Evolutionary conservation across 2,797 vertebrate genomes (phyloP).

Genomic region (Lindbergichthys nudifrons): DNA sequence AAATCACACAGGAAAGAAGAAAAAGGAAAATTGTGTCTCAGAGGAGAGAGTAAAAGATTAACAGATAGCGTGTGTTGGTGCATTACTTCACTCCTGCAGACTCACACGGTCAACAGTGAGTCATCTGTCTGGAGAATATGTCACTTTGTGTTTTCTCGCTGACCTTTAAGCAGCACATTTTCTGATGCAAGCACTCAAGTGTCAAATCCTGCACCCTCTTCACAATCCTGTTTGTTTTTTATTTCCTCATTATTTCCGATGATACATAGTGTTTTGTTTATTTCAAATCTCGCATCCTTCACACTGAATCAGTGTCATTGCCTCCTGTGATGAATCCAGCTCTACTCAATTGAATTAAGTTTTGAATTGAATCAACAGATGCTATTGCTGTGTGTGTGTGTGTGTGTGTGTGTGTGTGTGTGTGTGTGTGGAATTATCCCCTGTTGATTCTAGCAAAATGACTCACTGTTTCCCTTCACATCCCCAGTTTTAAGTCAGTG

Average conservation of each 20-base stretch:
- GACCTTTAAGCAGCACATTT: conserved; percentile 68
- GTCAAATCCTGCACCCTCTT: conserved; percentile 36
- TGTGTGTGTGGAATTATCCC: conserved; percentile 18
- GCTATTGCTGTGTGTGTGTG: not conserved
- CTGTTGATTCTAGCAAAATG: conserved; percentile 61
- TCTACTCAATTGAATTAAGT: conserved; percentile 45
- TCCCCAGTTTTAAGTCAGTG: conserved; percentile 42
- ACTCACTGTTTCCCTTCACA: conserved; percentile 61
- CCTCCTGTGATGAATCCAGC: conserved; percentile 46
- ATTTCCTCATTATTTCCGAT: conserved; percentile 34
- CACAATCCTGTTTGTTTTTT: conserved; percentile 31
- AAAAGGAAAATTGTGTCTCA: conserved; percentile 1
- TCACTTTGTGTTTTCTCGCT: conserved; percentile 63
- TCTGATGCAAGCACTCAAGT: conserved; percentile 41
- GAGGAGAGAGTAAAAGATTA: conserved; percentile 17
- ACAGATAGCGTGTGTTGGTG: conserved; percentile 34
- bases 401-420: too few relatives aligned
- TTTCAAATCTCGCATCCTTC: conserved; percentile 41
- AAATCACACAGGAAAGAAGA: conserved; percentile 3
- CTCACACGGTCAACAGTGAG: conserved; percentile 54
- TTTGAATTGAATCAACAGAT: conserved; percentile 62
- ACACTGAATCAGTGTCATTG: conserved; percentile 38
- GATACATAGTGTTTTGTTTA: conserved; percentile 8
- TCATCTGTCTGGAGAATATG: conserved; percentile 74
- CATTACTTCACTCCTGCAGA: conserved; percentile 50